Evolutionary conservation across 2,888 invertebrate genomes (phyloP).

Genomic region (Hirtodrosophila duncani): DNA sequence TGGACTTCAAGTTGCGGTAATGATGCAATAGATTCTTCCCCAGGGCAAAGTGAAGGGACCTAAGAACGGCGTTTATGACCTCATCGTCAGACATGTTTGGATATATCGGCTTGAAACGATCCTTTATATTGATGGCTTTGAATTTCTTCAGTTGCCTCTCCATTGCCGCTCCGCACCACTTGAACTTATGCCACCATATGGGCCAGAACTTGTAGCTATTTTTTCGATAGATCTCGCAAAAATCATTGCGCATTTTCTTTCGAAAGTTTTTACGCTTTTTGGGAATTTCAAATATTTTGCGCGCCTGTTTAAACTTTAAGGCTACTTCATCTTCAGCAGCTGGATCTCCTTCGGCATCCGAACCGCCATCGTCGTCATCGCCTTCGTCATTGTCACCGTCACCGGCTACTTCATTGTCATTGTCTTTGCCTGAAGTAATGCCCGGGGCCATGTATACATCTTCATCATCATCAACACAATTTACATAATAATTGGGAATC

Average conservation of each 20-base stretch:
- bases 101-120: conserved; percentile 15
- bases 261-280: neutral
- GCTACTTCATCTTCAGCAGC: neutral
- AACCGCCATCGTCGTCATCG: conserved; percentile 8
- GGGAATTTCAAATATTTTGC: too few species aligned
- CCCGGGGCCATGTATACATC: too few species aligned
- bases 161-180: conserved; percentile 46
- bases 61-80: conserved; percentile 16
- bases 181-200: conserved; percentile 44
- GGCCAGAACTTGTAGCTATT: conserved; percentile 40
- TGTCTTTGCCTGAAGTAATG: too few species aligned
- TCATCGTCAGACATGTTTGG: neutral
- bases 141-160: conserved; percentile 25
- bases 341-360: conserved; percentile 27
- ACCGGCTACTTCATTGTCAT: conserved; percentile 7
- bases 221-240: conserved; percentile 26
- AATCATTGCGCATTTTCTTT: conserved; percentile 8
- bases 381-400: neutral
- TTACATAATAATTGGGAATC: conserved; percentile 36
- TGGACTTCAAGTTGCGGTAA: conserved; percentile 14
- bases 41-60: conserved; percentile 17
- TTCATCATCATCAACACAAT: too few species aligned
- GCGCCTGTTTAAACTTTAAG: neutral
- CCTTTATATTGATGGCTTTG: conserved; percentile 14
- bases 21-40: conserved; percentile 9